A percentile compares a stretch with the other conserved stretches of the same genome.
These are phyloP conservation scores for Galago senegalensis DNA, from an alignment of 2,797 vertebrate genomes.

Conservation along the genomic window DNA sequence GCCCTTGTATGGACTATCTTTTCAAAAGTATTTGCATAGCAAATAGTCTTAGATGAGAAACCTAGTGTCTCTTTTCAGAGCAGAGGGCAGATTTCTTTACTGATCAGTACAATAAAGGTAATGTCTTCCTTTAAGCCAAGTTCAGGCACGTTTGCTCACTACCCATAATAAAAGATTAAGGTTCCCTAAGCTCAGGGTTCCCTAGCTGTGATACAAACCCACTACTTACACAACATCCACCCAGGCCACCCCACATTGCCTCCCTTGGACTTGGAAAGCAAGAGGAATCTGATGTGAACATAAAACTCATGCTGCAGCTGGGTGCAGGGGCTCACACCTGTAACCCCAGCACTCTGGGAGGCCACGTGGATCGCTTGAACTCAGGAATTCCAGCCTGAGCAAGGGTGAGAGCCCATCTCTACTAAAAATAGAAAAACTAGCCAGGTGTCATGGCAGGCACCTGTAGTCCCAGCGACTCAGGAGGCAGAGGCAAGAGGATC, in stretches of 20 bases:
- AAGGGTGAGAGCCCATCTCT: too few species aligned
- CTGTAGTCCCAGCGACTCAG: too few species aligned
- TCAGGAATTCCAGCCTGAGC: too few species aligned
- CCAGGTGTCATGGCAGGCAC: too few species aligned
- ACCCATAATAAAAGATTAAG: slow-evolving; percentile 21
- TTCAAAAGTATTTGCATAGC: slow-evolving; percentile 16
- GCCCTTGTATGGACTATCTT: not conserved
- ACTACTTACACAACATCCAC: not conserved
- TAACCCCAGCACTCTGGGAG: too few species aligned
- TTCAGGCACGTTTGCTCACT: slow-evolving; percentile 6
- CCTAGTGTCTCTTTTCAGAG: not conserved
- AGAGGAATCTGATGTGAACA: slow-evolving; percentile 2
- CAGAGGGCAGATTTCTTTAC: slow-evolving; percentile 27
- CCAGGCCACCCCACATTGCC: not conserved
- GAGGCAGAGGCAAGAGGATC: too few species aligned
- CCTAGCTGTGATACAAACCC: not conserved
- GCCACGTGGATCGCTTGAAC: too few species aligned
- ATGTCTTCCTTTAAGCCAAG: not conserved
- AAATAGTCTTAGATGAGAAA: slow-evolving; percentile 35
- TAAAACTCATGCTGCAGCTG: not conserved
- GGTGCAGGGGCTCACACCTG: too few species aligned
- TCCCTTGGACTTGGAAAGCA: slow-evolving; percentile 32
- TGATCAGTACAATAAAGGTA: slow-evolving; percentile 22
- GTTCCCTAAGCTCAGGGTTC: slow-evolving; percentile 27
- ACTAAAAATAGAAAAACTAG: too few species aligned